Conservation (phyloP, 1,140 invertebrate genomes). For the Hylaeus anthracinus region DNA sequence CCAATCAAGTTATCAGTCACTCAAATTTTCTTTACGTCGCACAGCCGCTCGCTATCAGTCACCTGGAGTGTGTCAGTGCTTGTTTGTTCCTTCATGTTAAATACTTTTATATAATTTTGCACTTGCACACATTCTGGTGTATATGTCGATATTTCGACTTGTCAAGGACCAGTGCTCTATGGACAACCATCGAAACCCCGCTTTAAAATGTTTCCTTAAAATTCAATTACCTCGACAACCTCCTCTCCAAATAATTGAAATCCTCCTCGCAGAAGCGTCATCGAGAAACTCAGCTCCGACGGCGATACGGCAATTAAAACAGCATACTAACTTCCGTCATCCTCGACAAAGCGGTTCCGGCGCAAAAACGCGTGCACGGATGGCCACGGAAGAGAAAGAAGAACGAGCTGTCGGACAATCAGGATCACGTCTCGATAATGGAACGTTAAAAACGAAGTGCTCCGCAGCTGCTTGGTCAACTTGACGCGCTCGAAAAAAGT, state of each 20-base stretch:
- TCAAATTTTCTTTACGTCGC: too few relatives aligned
- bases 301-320: slow-evolving; percentile 27
- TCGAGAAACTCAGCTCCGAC: too few relatives aligned
- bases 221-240: slow-evolving; percentile 6
- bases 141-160: too few relatives aligned
- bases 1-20: too few relatives aligned
- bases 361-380: not conserved
- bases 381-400: too few relatives aligned
- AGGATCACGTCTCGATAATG: slow-evolving; percentile 41
- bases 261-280: not conserved
- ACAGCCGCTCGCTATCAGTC: too few relatives aligned
- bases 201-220: not conserved
- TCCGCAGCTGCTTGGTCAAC: slow-evolving; percentile 6
- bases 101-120: too few relatives aligned
- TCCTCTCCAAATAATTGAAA: not conserved
- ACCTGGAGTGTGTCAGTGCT: too few relatives aligned
- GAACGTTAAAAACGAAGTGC: slow-evolving; percentile 10
- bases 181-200: too few relatives aligned
- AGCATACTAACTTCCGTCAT: not conserved
- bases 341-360: not conserved
- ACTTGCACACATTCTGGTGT: too few relatives aligned
- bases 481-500: slow-evolving; percentile 3
- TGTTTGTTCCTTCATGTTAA: too few relatives aligned
- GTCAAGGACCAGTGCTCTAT: too few relatives aligned
- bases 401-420: slow-evolving; percentile 10